Base-by-base conservation (phyloP, 2,888 invertebrate species). In the Ditylenchus weischeri region DNA sequence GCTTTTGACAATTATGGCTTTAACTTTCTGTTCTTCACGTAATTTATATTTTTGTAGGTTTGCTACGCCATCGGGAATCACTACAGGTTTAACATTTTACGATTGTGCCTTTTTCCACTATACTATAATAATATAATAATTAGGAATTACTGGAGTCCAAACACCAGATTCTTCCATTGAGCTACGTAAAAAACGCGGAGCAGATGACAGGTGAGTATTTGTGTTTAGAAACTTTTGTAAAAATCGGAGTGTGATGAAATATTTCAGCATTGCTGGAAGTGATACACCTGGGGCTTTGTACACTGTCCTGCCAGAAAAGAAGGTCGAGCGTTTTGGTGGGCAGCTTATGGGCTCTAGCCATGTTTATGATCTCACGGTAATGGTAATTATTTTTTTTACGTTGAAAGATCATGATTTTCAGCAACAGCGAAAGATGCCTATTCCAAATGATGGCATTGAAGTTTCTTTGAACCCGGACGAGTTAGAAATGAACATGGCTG, bases 91-190 rank as follows among this genome's bases (percentile, higher is more conserved):
- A 43, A 43, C 15, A 43, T 8, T 11, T 38, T 11, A 38, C 11
- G 7, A 15, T 1, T 13, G 43, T 6, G 11, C 15, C 11, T 43
- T 43, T 43, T 43, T 43, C 11, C 43, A 15, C 15, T 43, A 6
- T 15, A 43, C 43, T n/a, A n/a, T n/a, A n/a, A n/a, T n/a, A n/a
- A 43, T 43, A 43, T 43, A n/a, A 1, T 10, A 6, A 6, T 43
- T 13, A 43, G 43, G 43, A 43, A 76, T 79, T 10, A 75, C 81
- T 18, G 83, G 83, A 54, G 88, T 96, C 86, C 96, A 98, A 86
- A 98, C 98, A 0, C 98, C 98, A 0, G 96, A 98, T 62, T 60
- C 19, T 92, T 43, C 93, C 76, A 98, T 99, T 81, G 98, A 99
- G 84, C 87, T 98, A 74, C 87, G 98, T 75, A 98, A 99, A 87